phyloP scores from a whole-genome alignment of 2,113 vertebrate species.

The Channa maculata region DNA sequence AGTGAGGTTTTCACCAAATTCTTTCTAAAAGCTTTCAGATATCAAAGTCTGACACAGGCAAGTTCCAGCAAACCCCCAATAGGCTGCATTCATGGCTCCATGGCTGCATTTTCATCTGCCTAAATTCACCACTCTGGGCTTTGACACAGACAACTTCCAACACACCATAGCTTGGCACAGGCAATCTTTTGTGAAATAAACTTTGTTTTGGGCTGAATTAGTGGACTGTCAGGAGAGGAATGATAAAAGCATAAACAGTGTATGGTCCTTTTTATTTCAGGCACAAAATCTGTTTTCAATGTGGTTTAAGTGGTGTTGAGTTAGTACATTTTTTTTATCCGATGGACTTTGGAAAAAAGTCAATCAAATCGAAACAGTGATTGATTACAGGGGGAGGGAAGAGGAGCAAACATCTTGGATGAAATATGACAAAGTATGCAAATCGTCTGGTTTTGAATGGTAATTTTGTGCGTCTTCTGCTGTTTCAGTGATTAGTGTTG shows the following conservation, averaged over 20 bases:
- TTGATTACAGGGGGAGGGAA: conserved; percentile 8
- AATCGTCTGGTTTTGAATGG: conserved; percentile 1
- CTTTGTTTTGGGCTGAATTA: conserved; percentile 17
- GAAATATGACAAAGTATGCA: conserved; percentile 9
- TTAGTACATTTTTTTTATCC: conserved; percentile 10
- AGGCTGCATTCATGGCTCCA: conserved; percentile 17
- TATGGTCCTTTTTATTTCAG: conserved; percentile 3
- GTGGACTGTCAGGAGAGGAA: conserved; percentile 19
- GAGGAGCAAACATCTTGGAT: not conserved
- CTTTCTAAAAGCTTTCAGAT: conserved; percentile 53
- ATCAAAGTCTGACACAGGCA: conserved; percentile 30
- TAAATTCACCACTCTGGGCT: not conserved
- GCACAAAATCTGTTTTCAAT: conserved; percentile 11
- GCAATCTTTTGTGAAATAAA: conserved; percentile 16
- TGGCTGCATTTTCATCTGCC: conserved; percentile 43
- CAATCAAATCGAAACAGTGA: not conserved
- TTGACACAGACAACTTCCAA: conserved; percentile 18
- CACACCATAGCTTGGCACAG: too few relatives aligned
- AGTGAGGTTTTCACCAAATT: conserved; percentile 39
- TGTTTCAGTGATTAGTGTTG: conserved; percentile 15
- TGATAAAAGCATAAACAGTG: conserved; percentile 10
- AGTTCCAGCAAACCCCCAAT: conserved; percentile 17
- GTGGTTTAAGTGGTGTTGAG: conserved; percentile 6
- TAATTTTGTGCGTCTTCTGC: conserved; percentile 15
- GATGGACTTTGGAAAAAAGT: not conserved